Evolutionary conservation across 2,888 invertebrate species (phyloP).

Genomic region (Halictus quadricinctus): DNA sequence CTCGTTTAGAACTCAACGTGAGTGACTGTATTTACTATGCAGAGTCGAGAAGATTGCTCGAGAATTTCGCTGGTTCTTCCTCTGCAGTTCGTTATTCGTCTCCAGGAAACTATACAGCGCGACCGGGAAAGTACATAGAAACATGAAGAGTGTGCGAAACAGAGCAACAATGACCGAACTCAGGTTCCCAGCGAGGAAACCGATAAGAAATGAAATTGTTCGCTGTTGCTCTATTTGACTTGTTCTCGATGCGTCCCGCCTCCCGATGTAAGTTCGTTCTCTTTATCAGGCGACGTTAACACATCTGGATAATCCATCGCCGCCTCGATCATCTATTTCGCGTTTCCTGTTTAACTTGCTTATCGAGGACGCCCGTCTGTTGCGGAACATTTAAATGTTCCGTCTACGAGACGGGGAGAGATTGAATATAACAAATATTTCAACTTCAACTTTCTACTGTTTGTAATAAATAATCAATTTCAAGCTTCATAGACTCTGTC

Average conservation of each 20-base stretch:
- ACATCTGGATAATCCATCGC: background rate
- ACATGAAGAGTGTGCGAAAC: background rate
- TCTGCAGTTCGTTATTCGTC: background rate
- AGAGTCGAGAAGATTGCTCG: background rate
- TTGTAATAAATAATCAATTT: no score
- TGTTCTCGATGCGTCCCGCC: background rate
- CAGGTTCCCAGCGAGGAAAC: background rate
- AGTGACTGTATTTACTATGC: background rate
- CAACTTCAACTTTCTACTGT: no score
- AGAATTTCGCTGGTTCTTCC: constrained; percentile 1
- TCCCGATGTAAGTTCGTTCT: background rate
- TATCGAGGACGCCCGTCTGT: no score
- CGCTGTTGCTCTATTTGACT: background rate
- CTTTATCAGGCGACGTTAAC: background rate
- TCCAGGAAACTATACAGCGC: background rate
- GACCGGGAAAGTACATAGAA: background rate
- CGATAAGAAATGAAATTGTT: constrained; percentile 1
- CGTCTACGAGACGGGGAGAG: no score
- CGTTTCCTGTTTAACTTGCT: background rate
- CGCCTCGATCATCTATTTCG: background rate
- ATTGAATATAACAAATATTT: no score
- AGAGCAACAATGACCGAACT: constrained; percentile 6
- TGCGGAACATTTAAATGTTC: no score
- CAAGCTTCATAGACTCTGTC: no score
- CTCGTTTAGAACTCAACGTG: no score